Evolutionary conservation across 2,797 vertebrate species (phyloP), one percentile per base, ranked within the genome.

Genomic region (Rallus crepitans): DNA sequence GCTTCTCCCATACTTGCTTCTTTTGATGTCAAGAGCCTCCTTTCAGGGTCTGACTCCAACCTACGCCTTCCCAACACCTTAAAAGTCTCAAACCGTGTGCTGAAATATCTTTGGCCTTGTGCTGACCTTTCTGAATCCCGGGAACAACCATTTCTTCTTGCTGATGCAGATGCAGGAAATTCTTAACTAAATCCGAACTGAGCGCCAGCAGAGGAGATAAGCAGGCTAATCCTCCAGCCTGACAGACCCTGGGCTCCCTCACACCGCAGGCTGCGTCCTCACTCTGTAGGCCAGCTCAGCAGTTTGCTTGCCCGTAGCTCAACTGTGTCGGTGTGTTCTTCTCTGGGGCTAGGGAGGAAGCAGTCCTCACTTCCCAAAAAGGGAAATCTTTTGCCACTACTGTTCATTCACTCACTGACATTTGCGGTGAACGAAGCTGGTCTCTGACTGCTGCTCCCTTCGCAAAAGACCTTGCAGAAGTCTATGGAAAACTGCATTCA

Each of bases 141-240:
- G 84, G 86, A 84, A 89, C 31, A 72, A 85, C 72, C 42, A 52
- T 93, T 96, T 94, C 56, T 93, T 91, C 93, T 94, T 39, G 48
- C 89, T 89, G 96, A 95, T 96, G 92, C 94, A 96, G 92, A 97
- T 88, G 84, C 63, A 94, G 85, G 87, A 95, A 93, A 97, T 96
- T 95, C 90, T 97, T 96, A 79, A 87, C 95, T 85, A 94, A 97
- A 95, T 87, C 88, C 89, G 77, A 77, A 86, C 88, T 76, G 87
- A 91, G 80, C 96, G 91, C 82, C 94, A 90, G 85, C 68, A 35
- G 94, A 86, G 53, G 21, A 95, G 96, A 96, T 97, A 96, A 97
- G 90, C 91, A 95, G 92, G 85, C 65, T 96, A 97, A 96, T 96
- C 95, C 93, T 85, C 59, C 70, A 71, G 86, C 77, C 76, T 59